Conservation (phyloP, 2,113 vertebrate species). For the Eretmochelys imbricata region DNA sequence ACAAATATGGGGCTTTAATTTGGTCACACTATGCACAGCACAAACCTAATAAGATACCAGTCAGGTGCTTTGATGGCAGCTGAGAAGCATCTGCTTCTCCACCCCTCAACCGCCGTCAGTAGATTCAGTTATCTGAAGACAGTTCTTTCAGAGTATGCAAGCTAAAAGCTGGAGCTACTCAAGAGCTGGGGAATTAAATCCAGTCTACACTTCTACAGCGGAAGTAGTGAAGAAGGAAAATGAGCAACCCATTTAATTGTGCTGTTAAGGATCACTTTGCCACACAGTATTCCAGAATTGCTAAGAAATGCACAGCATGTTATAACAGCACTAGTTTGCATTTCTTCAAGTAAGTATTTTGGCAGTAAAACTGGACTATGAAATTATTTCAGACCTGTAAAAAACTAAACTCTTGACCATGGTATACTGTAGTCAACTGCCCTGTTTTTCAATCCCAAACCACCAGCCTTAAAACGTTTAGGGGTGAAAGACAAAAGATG, state of each 20-base stretch:
- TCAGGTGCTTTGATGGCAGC: rapidly evolving
- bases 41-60: not conserved
- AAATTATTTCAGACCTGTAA: not conserved
- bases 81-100: not conserved
- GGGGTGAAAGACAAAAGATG: not conserved
- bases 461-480: not conserved
- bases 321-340: not conserved
- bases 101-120: not conserved
- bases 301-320: not conserved
- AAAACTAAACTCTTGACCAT: not conserved
- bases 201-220: not conserved
- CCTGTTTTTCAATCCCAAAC: not conserved
- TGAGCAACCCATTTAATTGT: not conserved
- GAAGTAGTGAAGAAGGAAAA: not conserved
- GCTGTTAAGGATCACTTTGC: not conserved
- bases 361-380: not conserved
- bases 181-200: not conserved
- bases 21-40: not conserved
- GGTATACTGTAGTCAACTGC: not conserved
- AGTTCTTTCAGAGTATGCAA: rapidly evolving
- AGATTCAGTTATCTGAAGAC: not conserved
- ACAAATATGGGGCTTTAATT: not conserved
- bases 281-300: rapidly evolving
- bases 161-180: not conserved
- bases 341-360: not conserved